Conservation (phyloP, 2,113 vertebrate species). For the Eonycteris spelaea region DNA sequence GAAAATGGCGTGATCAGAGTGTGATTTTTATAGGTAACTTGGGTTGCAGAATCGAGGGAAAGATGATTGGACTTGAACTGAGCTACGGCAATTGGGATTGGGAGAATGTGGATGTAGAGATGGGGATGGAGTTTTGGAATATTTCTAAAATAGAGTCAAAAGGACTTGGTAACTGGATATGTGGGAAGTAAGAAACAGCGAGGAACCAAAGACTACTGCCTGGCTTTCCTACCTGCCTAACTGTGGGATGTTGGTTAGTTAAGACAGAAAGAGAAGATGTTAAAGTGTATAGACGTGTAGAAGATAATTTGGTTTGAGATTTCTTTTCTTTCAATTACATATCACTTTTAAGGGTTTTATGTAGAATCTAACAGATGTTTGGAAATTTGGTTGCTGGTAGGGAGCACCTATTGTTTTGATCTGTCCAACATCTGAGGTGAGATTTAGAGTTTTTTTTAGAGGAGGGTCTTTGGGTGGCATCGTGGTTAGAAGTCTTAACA, state of each 20-base stretch:
- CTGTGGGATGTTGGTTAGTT: not conserved
- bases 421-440: not conserved
- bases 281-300: not conserved
- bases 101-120: not conserved
- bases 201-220: not conserved
- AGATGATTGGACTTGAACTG: not conserved
- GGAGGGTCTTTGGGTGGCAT: not conserved
- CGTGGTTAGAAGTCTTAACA: not conserved
- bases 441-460: not conserved
- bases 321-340: not conserved
- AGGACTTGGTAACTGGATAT: not conserved
- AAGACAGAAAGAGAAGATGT: not conserved
- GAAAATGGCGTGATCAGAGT: not conserved
- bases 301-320: not conserved
- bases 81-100: not conserved
- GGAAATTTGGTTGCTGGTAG: not conserved
- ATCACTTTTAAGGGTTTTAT: not conserved
- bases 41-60: not conserved
- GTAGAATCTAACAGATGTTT: not conserved
- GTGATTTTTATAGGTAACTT: not conserved
- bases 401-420: slow-evolving; percentile 20
- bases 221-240: not conserved
- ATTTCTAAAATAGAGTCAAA: not conserved
- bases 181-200: not conserved
- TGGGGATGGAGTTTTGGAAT: not conserved